Evolutionary conservation across 2,113 vertebrate genomes (phyloP), one percentile per base, ranked within the genome.

Genomic region (Erythrolamprus reginae): DNA sequence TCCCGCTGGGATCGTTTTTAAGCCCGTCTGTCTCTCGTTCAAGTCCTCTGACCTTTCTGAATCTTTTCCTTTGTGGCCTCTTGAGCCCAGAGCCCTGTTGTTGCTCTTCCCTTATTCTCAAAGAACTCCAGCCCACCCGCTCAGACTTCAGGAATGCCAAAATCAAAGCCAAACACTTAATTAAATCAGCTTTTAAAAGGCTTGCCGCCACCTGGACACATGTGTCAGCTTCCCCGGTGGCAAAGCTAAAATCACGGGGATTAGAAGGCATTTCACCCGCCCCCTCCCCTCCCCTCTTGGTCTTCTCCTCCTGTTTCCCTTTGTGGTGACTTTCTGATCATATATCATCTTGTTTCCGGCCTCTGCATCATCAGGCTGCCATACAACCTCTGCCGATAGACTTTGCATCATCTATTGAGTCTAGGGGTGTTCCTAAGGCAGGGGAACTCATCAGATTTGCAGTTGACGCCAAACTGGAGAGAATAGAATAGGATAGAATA

Each of bases 81-180:
- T 88, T 88, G 52, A 91, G 85, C 52, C 52, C 3, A 19, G 21
- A 91, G 50, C 86, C 33, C 42, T 15, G 13, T 52, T 50, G 51
- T 33, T 28, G 4, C 42, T 26, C 8, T 58, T 91, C 55, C 58
- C 53, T 88, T 88, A 84, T 47, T 91, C 52, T 58, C 48, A 91
- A 88, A 91, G 48, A 88, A 88, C 42, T 83, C 24, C 86, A 88
- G 77, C 90, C 86, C 86, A 91, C 90, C 70, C 84, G 86, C 86
- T 84, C 86, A 88, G 90, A 8, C 86, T 91, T 83, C 70, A 83
- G 88, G 86, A 88, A 19, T 88, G 90, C 90, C 86, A 91, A 61
- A 90, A 95, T 87, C 93, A 93, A 94, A 95, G 94, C 94, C 95
- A 95, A 96, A 93, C 91, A 95, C 96, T 96, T 94, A 96, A 95